Evolutionary conservation across 2,797 vertebrate genomes (phyloP).

Genomic region (Lacerta viridis): DNA sequence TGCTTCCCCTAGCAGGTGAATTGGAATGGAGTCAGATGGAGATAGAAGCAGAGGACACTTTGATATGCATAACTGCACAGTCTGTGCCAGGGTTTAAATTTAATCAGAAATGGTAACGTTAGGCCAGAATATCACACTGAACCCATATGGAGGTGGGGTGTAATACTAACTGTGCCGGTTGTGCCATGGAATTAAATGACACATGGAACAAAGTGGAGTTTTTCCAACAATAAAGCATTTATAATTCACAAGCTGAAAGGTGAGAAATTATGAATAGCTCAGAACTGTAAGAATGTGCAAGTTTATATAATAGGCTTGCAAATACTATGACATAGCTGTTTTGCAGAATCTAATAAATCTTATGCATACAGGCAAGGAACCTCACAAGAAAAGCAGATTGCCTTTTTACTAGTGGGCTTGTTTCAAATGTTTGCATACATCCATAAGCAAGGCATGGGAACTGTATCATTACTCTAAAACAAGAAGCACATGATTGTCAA

Average conservation of each 20-base stretch:
- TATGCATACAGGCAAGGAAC: neutral
- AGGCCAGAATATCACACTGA: neutral
- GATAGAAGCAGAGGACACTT: neutral
- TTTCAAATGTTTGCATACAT: neutral
- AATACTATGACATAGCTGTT: conserved; percentile 19
- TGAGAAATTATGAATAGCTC: conserved; percentile 11
- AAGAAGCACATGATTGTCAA: neutral
- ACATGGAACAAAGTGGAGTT: neutral
- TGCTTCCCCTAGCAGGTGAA: neutral
- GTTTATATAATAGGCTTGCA: neutral
- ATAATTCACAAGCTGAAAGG: conserved; percentile 11
- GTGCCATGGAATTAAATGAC: neutral
- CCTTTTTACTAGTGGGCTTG: neutral
- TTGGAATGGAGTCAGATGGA: neutral
- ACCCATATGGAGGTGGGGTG: neutral
- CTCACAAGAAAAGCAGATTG: neutral
- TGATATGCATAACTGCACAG: neutral
- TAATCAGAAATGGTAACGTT: neutral
- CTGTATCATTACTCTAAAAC: conserved; percentile 2
- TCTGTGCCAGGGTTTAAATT: neutral
- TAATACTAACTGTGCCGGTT: no score
- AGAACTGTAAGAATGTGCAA: conserved; percentile 5
- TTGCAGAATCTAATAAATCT: neutral
- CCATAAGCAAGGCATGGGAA: neutral
- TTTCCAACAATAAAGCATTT: neutral